These are phyloP conservation scores for Myrmecophaga tridactyla DNA, from an alignment of 2,113 vertebrate genomes.

Conservation along the genomic window DNA sequence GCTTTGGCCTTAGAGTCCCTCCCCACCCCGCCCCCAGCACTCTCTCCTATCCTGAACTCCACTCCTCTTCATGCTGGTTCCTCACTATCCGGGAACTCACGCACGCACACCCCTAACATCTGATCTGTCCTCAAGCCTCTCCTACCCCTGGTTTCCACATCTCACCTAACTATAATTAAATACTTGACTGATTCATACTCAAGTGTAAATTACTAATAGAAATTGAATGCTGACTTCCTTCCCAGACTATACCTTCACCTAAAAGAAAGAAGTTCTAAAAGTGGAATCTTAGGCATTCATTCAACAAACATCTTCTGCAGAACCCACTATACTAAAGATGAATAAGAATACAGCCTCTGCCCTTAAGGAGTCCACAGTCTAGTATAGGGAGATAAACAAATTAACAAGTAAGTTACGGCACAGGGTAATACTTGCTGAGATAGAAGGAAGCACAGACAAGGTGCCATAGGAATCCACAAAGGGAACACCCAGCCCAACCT, in stretches of 20 bases:
- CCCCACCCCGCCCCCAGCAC: not conserved
- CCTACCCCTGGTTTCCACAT: not conserved
- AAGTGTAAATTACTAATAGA: not conserved
- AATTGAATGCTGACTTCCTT: not conserved
- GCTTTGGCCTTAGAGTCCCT: not conserved
- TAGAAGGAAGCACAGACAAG: not conserved
- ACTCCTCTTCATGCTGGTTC: not conserved
- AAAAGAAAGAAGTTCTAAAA: constrained; percentile 4
- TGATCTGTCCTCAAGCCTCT: not conserved
- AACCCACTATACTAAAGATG: not conserved
- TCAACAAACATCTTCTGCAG: not conserved
- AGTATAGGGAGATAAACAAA: not conserved
- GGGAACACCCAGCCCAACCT: not conserved
- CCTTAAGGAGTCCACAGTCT: not conserved
- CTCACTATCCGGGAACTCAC: not conserved
- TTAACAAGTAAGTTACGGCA: not conserved
- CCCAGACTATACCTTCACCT: not conserved
- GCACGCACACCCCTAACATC: not conserved
- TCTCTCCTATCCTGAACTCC: not conserved
- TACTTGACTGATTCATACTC: not conserved
- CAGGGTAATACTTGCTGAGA: not conserved
- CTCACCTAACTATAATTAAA: not conserved
- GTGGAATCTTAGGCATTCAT: not conserved
- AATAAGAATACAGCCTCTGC: not conserved
- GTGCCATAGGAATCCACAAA: not conserved